Base-by-base conservation (phyloP, 2,888 invertebrate genomes). In the Phyto melanocephala region DNA sequence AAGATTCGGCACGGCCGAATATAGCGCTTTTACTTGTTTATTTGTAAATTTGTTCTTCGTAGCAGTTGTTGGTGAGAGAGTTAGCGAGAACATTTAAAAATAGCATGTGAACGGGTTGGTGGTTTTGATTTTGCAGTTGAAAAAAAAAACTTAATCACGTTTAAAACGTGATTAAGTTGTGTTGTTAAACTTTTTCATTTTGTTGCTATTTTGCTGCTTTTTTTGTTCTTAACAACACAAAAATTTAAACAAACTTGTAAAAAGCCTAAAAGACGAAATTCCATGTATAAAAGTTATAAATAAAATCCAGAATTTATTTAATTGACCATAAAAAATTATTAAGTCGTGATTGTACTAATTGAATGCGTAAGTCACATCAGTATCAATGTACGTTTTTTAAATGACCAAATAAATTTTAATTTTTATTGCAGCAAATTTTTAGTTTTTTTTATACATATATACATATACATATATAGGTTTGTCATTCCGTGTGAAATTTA, bases 121-220 rank as follows among this genome's bases (percentile, higher is more conserved):
- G 15, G 13, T 20, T 72, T 17, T 40, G 24, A 17, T 37, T 47
- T 60, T 24, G 45, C 28, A 33, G 6, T 15, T 3, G 1, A 22
- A 20, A 2, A 52, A 40, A 10, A n/a, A 24, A 62, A 63, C 40
- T 65, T 60, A 75, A 81, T 81, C 81, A 81, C 81, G 81, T 81
- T 81, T 81, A 2, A 81, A 81, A 81, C 81, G 81, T 81, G 81
- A 75, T 78, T 68, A 52, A 71, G 65, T 45, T 54, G 20, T 56
- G 56, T 71, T 54, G n/a, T 63, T 74, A 6, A n/a, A 15, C 42
- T 37, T 35, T 1, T 54, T 15, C 3, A 3, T 45, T 35, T 4
- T 33, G 28, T 17, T 67, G 47, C 3, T 33, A 28, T 65, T 35
- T 35, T 45, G 28, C 2, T 1, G 24, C 20, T 52, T 28, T 63